These are phyloP conservation scores for Cryptophagus acutangulus DNA, from an alignment of 2,888 invertebrate genomes.

Conservation along the genomic window DNA sequence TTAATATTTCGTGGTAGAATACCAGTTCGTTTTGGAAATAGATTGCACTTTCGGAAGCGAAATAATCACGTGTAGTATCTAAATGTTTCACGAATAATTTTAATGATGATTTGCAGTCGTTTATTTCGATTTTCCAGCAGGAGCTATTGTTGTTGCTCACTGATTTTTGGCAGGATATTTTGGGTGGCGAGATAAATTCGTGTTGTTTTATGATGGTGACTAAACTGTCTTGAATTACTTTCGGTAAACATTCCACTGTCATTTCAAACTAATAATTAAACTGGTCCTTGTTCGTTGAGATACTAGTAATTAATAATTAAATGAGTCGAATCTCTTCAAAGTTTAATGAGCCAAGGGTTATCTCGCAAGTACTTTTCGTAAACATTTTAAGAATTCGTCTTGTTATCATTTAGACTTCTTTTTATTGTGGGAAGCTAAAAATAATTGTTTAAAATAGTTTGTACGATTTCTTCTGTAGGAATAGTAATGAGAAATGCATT, in stretches of 20 bases:
- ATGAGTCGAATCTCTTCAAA: too few relatives aligned
- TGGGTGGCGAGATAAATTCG: constrained; percentile 7
- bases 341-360: too few relatives aligned
- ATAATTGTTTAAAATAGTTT: too few relatives aligned
- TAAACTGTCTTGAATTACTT: constrained; percentile 12
- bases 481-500: too few relatives aligned
- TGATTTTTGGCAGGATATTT: constrained; percentile 6
- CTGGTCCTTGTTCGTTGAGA: neutral
- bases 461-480: too few relatives aligned
- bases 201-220: constrained; percentile 10
- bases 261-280: constrained; percentile 5
- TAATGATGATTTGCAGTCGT: constrained; percentile 3
- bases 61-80: neutral
- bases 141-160: constrained; percentile 11
- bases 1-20: constrained; percentile 17
- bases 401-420: too few relatives aligned
- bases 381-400: too few relatives aligned
- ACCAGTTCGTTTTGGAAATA: constrained; percentile 20
- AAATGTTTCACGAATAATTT: constrained; percentile 12
- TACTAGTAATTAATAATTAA: too few relatives aligned
- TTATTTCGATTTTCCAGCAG: constrained; percentile 5
- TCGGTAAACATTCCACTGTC: constrained; percentile 16
- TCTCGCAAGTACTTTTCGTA: too few relatives aligned
- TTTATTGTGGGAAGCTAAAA: too few relatives aligned
- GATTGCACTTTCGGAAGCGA: constrained; percentile 8